Base-by-base conservation (phyloP, 2,888 invertebrate genomes). In the Caenorhabditis sp. region DNA sequence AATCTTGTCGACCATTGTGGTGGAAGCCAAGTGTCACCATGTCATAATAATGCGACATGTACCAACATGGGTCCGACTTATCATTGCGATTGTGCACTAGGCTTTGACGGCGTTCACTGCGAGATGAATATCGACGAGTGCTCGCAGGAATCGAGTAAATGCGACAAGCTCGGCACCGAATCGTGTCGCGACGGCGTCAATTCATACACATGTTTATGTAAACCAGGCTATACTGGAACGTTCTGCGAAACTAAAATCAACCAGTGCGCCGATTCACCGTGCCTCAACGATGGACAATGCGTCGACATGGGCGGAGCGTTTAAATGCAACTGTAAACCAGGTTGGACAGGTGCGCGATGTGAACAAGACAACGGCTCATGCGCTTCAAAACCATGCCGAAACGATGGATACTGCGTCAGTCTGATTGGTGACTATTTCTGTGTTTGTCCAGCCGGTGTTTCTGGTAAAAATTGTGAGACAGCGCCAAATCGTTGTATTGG, bases 391-490 rank as follows among this genome's bases (percentile, higher is more conserved):
- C 96, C 96, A 0, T 97, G 96, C 87, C 93, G 95, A 88, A 97
- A 97, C 87, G 95, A 95, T 54, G 96, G 95, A 0, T 93, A 93
- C 5, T 97, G 97, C 85, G 90, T 93, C 25, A 95, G 95, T 85
- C 92, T 93, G 79, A 94, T 94, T 0, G 94, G 93, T 86, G 94
- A 94, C 87, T 94, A 91, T 88, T 93, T 94, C 92, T 94, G 94
- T 87, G 94, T 94, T 20, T 87, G 87, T 70, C 85, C 87, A 5
- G 84, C 84, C 23, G 86, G 96, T 83, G 96, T 95, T 0, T 95
- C 95, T 87, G 97, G 96, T 12, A 95, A 96, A 89, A 93, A 95
- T 88, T 97, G 97, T 88, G 95, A 96, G 89, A 95, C 95, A 0
- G 95, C 96, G 0, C 96, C 96, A 2, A 95, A 96, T 89, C 92